Conservation (phyloP, 2,113 vertebrate genomes). For the Lasiurus cinereus region DNA sequence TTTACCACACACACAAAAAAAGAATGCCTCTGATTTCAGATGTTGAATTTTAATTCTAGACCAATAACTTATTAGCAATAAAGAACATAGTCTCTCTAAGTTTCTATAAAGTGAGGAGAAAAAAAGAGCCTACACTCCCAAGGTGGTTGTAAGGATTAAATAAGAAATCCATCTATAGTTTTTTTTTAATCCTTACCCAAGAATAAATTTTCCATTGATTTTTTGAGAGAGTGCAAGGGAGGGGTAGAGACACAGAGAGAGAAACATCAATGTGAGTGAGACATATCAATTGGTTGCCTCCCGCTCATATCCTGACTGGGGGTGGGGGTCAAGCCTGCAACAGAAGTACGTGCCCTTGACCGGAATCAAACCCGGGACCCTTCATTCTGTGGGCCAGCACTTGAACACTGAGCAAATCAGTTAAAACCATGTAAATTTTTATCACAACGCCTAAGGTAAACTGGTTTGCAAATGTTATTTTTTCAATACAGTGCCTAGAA, state of each 20-base stretch:
- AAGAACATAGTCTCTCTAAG: neutral
- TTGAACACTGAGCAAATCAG: too few species aligned
- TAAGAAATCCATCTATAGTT: neutral
- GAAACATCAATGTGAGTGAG: too few species aligned
- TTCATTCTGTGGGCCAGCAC: too few species aligned
- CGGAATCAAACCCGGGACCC: too few species aligned
- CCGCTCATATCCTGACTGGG: too few species aligned
- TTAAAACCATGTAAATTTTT: neutral
- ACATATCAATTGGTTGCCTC: too few species aligned
- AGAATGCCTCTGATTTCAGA: neutral
- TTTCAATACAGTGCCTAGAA: neutral
- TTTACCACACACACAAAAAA: neutral
- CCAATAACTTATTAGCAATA: neutral
- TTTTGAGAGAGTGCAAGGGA: too few species aligned
- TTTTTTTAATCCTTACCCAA: too few species aligned
- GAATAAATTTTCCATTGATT: too few species aligned
- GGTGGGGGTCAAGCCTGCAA: too few species aligned
- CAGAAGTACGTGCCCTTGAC: too few species aligned
- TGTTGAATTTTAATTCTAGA: conserved; percentile 37
- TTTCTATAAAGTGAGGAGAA: neutral
- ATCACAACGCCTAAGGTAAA: neutral
- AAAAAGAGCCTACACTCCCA: neutral
- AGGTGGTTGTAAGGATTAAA: neutral
- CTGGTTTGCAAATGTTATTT: conserved; percentile 3
- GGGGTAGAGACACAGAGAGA: too few species aligned